Evolutionary conservation across 2,113 vertebrate species (phyloP), one percentile per base, ranked within the genome.

Genomic region (Gyps fulvus): DNA sequence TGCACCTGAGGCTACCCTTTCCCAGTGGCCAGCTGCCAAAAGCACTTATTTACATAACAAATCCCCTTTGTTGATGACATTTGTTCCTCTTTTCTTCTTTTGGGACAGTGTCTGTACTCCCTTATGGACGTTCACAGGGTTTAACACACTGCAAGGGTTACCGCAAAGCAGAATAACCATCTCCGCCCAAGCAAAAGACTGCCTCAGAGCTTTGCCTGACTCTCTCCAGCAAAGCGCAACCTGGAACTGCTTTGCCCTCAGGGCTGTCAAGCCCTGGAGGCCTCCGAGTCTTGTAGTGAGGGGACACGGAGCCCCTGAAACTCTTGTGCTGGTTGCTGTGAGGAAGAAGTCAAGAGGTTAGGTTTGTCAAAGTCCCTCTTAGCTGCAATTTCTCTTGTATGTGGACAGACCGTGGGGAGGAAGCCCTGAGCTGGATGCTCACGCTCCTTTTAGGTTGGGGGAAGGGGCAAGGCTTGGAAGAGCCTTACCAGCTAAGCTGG

Each of bases 321-420:
- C 32, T 9, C 36, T 63, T 45, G 29, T 42, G 42, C 18, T 32
- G 9, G 40, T 7, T 90, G 77, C 58, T 36, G 2, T 29, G 74
- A 93, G 54, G n/a, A 73, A 42, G 42, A 92, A 84, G 45, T 13
- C 21, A 45, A 78, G 71, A 71, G 6, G 23, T 55, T 29, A 2
- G 0, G 16, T 86, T 79, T 83, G n/a, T 25, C 52, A 59, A 69
- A 67, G 42, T 6, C 50, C 49, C 47, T 86, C 7, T 1, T 11
- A 21, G 73, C 50, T 74, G 27, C 18, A 50, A n/a, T 57, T 92
- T 59, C 34, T 57, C 23, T 57, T 79, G 43, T 11, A 21, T 1
- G 0, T 1, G 1, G 21, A 34, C 18, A 79, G 62, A 83, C 62
- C 3, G 1, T 0, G 4, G 29, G 31, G 20, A 65, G 16, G 34